Evolutionary conservation across 2,797 vertebrate species (phyloP), one percentile per base, ranked within the genome.

Genomic region (Chelidonichthys spinosus): DNA sequence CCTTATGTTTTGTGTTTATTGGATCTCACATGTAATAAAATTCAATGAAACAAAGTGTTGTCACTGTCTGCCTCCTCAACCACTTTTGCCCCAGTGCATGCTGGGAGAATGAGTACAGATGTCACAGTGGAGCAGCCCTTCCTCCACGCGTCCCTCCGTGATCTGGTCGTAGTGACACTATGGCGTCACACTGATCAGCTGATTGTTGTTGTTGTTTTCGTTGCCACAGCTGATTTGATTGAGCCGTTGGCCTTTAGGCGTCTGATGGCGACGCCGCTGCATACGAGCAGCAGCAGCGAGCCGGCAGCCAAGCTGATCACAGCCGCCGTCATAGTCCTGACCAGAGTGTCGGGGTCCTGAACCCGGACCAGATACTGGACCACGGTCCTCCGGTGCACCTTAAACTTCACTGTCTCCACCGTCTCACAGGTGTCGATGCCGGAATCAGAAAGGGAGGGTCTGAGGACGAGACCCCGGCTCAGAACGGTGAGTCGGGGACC

Each of bases 391-490:
- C 44, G 15, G 69, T 86, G 55, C n/a, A 61, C 11, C 56, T 56
- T 74, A 33, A 63, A 60, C 44, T 77, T 79, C 3, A 84, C 73
- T 4, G 17, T 67, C 35, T 86, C 79, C 25, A 63, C 56, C 8
- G 79, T 84, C 58, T 84, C 73, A 61, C 85, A 84, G 53, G 70
- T 75, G 58, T 79, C 74, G 13, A 84, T 39, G 39, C 76, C 85
- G 6, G 73, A 60, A 6, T 84, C 85, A 7, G 47, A 60, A 25
- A 3, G 11, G 39, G 70, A 66, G 7, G 85, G 70, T 42, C 2
- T 74, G 66, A 81, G 53, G 37, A 84, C 11, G 14, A 84, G 79
- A 53, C 82, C 82, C 47, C 63, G 82, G 43, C 46, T 82, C 55
- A 84, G 55, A 0, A 72, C 35, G 43, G 14, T 74, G 53, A 79